Percentiles rank a stretch among this genome's conserved stretches.
Evolutionary conservation across 2,113 vertebrate genomes (phyloP).

Genomic region (Corvus cornix): DNA sequence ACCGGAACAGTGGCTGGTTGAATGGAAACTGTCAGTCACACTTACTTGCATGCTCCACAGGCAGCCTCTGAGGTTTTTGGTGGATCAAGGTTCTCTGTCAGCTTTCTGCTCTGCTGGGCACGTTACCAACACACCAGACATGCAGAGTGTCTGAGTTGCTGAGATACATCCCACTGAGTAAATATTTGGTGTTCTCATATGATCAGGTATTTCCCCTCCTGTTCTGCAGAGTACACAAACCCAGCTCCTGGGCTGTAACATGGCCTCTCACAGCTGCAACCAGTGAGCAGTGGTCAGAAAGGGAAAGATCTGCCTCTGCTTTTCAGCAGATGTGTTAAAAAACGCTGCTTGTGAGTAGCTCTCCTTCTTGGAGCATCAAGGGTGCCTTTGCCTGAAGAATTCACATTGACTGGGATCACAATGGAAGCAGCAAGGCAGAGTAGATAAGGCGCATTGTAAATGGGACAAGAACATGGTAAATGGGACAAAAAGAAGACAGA

Average conservation of each 20-base stretch:
- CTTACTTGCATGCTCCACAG: not conserved
- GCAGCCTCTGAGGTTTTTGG: not conserved
- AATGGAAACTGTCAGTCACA: fast-evolving
- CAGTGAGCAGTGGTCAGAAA: not conserved
- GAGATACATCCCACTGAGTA: constrained; percentile 2
- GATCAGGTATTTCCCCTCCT: not conserved
- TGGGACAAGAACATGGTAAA: not conserved
- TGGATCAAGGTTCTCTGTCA: not conserved
- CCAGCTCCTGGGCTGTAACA: not conserved
- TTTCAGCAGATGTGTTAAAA: not conserved
- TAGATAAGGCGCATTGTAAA: not conserved
- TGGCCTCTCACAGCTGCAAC: fast-evolving
- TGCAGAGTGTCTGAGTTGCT: constrained; percentile 8
- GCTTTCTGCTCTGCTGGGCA: not conserved
- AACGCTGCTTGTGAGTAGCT: not conserved
- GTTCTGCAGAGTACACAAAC: not conserved
- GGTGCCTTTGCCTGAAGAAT: not conserved
- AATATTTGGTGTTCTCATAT: not conserved
- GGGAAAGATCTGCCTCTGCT: not conserved
- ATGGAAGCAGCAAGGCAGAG: not conserved
- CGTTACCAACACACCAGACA: not conserved
- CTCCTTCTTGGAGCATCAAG: not conserved
- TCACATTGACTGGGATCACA: not conserved
- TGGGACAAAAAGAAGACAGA: not conserved
- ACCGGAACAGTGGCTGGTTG: not conserved